A percentile compares a stretch with the other conserved stretches of the same genome.
Evolutionary conservation across 2,797 vertebrate species (phyloP).

Genomic region (Cirrhinus molitorella): DNA sequence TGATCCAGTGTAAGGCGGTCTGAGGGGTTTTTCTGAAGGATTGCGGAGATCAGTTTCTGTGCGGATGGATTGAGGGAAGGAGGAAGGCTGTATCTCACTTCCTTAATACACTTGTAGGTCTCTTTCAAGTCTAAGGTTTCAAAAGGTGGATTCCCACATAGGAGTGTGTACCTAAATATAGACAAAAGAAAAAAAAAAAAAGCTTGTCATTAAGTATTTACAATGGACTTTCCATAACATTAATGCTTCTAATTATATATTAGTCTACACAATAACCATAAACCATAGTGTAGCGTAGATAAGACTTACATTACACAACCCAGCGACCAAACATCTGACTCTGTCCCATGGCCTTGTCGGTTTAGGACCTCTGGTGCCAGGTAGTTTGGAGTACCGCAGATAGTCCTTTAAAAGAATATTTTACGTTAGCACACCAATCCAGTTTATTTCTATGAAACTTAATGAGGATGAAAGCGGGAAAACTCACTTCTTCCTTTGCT

Average conservation of each 20-base stretch:
- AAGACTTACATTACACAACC: conserved; percentile 96
- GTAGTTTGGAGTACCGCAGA: conserved; percentile 98
- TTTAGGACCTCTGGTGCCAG: conserved; percentile 98
- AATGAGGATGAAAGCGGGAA: background rate
- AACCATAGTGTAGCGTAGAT: background rate
- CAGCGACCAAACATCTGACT: conserved; percentile 96
- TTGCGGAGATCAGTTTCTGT: conserved; percentile 90
- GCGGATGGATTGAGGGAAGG: conserved; percentile 86
- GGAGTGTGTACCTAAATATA: conserved; percentile 89
- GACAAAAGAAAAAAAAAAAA: conserved; percentile 36
- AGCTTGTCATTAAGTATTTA: background rate
- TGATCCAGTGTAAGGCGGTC: conserved; percentile 92
- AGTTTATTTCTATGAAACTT: background rate
- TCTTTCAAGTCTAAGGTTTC: conserved; percentile 98
- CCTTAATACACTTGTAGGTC: conserved; percentile 97
- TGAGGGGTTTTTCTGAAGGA: conserved; percentile 89
- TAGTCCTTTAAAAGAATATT: conserved; percentile 82
- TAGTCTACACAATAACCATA: background rate
- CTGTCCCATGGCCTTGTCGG: conserved; percentile 94
- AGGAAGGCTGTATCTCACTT: conserved; percentile 91
- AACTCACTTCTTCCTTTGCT: conserved; percentile 94
- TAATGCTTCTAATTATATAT: background rate
- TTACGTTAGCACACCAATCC: background rate
- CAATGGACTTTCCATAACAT: background rate
- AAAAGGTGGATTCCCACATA: conserved; percentile 95